Conservation (phyloP, 2,888 invertebrate genomes). For the Drosophila algonquin region DNA sequence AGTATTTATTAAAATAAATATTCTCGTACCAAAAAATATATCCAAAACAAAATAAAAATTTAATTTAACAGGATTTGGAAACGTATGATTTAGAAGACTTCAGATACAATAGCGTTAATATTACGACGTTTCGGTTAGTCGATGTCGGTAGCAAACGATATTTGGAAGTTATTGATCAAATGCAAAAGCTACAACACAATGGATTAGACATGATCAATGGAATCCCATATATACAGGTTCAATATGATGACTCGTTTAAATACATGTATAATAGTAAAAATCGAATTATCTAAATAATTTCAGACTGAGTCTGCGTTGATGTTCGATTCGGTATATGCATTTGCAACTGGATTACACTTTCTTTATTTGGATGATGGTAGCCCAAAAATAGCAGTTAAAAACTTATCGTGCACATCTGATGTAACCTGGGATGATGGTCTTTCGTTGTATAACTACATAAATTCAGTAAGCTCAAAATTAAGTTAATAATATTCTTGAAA, state of each 20-base stretch:
- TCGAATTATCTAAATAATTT: slow-evolving; percentile 5
- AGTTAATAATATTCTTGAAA: neutral
- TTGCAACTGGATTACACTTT: slow-evolving; percentile 89
- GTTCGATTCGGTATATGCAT: slow-evolving; percentile 93
- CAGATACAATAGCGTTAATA: slow-evolving; percentile 96
- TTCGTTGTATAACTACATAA: slow-evolving; percentile 90
- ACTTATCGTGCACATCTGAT: slow-evolving; percentile 93
- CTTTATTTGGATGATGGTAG: slow-evolving; percentile 88
- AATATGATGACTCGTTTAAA: slow-evolving; percentile 11
- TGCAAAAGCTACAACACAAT: slow-evolving; percentile 94
- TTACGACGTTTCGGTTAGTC: slow-evolving; percentile 96
- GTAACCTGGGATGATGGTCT: slow-evolving; percentile 91
- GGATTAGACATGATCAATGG: slow-evolving; percentile 90
- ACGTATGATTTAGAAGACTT: slow-evolving; percentile 95
- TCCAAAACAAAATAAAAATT: neutral
- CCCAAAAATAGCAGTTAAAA: slow-evolving; percentile 88
- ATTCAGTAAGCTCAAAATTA: slow-evolving; percentile 85
- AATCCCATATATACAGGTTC: slow-evolving; percentile 88
- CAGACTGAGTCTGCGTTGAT: slow-evolving; percentile 94
- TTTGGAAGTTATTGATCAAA: slow-evolving; percentile 90
- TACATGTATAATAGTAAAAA: too few relatives aligned
- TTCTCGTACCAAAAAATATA: too few relatives aligned
- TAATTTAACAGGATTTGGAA: slow-evolving; percentile 90
- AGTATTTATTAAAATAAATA: slow-evolving; percentile 84
- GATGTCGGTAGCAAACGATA: slow-evolving; percentile 91